Conservation (phyloP, 2,797 vertebrate genomes). For the Morus bassanus region DNA sequence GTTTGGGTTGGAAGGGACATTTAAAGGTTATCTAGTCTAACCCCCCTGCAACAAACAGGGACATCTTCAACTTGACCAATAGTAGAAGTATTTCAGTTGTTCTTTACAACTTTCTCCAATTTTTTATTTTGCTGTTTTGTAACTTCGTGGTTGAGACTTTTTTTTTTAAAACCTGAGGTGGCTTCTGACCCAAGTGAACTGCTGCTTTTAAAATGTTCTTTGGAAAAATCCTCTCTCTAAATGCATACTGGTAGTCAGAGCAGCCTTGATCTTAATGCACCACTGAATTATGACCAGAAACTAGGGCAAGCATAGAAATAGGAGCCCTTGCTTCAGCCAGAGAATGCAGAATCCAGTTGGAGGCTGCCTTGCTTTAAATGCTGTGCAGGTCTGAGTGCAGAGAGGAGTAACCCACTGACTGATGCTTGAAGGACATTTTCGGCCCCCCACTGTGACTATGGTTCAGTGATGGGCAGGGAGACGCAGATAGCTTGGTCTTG, state of each 20-base stretch:
- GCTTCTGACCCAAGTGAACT: neutral
- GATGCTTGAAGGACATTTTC: neutral
- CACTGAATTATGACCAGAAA: neutral
- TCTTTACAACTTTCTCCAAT: neutral
- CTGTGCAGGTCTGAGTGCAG: neutral
- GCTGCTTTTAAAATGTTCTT: neutral
- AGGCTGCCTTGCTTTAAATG: neutral
- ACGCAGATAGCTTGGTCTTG: neutral
- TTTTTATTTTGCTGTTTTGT: neutral
- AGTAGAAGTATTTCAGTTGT: neutral
- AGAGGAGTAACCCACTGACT: neutral
- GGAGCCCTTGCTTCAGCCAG: neutral
- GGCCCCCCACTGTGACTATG: neutral
- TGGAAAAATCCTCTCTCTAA: neutral
- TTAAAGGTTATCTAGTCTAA: neutral
- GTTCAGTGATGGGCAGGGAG: neutral
- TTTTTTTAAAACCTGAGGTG: neutral
- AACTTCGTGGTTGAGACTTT: neutral
- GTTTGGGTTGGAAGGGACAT: neutral
- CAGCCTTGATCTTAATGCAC: constrained; percentile 8
- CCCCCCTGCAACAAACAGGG: neutral
- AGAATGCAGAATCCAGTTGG: neutral
- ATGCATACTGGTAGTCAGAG: neutral
- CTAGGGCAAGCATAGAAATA: neutral
- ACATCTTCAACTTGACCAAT: neutral